phyloP scores from a whole-genome alignment of 2,797 vertebrate genomes.

The Bradypodion pumilum region DNA sequence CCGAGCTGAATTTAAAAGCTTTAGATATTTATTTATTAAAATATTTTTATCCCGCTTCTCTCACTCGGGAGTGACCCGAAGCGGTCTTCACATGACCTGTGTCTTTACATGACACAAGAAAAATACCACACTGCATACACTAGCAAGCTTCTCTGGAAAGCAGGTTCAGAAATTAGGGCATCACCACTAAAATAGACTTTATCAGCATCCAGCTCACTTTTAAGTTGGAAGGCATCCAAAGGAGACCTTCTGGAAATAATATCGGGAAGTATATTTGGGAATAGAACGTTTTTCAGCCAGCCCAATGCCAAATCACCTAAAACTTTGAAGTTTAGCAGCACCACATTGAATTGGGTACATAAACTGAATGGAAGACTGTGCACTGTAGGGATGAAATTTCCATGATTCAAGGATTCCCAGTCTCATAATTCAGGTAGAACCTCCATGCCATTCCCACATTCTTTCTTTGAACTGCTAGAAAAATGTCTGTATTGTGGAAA shows the following conservation, averaged over 20 bases:
- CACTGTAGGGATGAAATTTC: too few species aligned
- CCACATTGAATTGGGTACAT: too few species aligned
- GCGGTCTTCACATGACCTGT: too few species aligned
- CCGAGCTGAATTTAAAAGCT: background rate
- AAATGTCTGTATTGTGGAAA: too few species aligned
- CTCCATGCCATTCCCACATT: too few species aligned
- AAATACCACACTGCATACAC: background rate
- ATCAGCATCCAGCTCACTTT: background rate
- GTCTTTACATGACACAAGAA: background rate
- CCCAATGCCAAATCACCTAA: background rate
- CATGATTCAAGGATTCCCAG: too few species aligned
- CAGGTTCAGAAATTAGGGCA: background rate
- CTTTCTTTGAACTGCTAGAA: too few species aligned
- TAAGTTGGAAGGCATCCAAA: background rate
- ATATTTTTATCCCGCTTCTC: too few species aligned
- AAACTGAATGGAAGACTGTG: too few species aligned
- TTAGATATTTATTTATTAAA: too few species aligned
- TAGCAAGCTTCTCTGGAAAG: background rate
- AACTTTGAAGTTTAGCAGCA: background rate
- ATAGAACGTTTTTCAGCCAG: background rate
- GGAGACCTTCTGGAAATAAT: background rate
- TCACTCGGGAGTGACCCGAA: too few species aligned
- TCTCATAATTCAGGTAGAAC: too few species aligned
- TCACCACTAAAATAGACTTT: background rate
- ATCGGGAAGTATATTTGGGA: background rate